Base-by-base conservation (phyloP, 2,797 vertebrate species). In the Garrulus glandarius region DNA sequence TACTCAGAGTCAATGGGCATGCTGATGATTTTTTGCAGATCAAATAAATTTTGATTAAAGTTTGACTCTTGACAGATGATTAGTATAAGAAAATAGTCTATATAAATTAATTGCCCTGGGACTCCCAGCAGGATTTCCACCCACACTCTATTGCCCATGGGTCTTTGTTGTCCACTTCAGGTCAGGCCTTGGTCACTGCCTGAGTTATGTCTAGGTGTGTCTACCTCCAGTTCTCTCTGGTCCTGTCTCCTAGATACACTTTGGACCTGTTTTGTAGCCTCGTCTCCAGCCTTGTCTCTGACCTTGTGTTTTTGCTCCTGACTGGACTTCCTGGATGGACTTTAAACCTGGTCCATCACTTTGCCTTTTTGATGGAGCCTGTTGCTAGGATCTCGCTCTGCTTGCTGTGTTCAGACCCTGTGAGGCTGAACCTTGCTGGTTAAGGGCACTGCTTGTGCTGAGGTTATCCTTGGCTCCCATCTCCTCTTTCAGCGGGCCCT, bases 401-500 rank as follows among this genome's bases (percentile, higher is more conserved):
- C 49, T 46, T 71, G 16, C 27, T 65, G 3, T 57, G 19, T n/a
- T 75, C 34, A 71, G 22, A 32, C 27, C 6, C 21, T 32, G 15
- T 29, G 57, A 46, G 30, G 46, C 12, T 61, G 34, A 53, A 47
- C 9, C 7, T 74, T 55, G 16, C 23, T 60, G 30, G n/a, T 24
- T 24, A 24, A 52, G 30, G 30, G 6, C 30, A 41, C 14, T 55
- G 11, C 23, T 74, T 86, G 20, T 10, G 2, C 26, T 59, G 17
- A 5, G 3, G 3, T 30, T 49, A 13, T 21, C 43, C 11, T 71
- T 49, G 36, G 14, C n/a, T 82, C 22, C 22, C 13, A 22, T 23
- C 36, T 29, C 6, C 3, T 37, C 4, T 57, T 53, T 41, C 21
- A 60, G 22, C 0, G 1, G 59, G 6, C 27, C 26, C 23, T 67